Percentiles rank a stretch among this genome's conserved stretches.
Evolutionary conservation across 2,113 vertebrate genomes (phyloP).

Genomic region (Symphodus melops): DNA sequence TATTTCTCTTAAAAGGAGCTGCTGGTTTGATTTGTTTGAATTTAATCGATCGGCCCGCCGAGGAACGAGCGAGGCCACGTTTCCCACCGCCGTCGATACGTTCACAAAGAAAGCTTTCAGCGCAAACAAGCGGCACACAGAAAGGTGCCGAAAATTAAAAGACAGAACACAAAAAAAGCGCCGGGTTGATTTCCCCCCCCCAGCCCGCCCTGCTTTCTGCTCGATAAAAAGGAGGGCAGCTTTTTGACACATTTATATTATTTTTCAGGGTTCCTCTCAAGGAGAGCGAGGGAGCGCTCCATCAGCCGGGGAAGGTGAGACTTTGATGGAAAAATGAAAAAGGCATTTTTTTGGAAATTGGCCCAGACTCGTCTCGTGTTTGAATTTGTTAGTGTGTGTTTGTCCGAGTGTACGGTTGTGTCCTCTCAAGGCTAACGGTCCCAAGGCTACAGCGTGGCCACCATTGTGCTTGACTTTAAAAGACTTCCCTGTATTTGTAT

Average conservation of each 20-base stretch:
- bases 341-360: conserved; percentile 39
- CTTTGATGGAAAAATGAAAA: conserved; percentile 75
- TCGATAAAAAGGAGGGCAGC: conserved; percentile 44
- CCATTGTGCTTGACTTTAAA: conserved; percentile 49
- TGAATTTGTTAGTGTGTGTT: conserved; percentile 26
- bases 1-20: conserved; percentile 11
- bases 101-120: conserved; percentile 51
- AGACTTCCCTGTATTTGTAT: conserved; percentile 37
- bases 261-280: conserved; percentile 69
- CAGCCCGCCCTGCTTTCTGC: neutral
- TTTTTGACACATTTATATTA: conserved; percentile 62
- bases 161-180: conserved; percentile 32
- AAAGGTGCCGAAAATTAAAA: conserved; percentile 39
- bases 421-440: conserved; percentile 60
- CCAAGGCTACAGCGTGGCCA: conserved; percentile 59
- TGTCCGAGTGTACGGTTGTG: conserved; percentile 44
- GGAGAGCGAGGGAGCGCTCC: conserved; percentile 54
- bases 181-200: conserved; percentile 6
- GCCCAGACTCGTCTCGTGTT: conserved; percentile 11
- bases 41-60: conserved; percentile 37
- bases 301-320: conserved; percentile 73
- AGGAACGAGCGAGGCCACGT: conserved; percentile 36
- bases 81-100: conserved; percentile 8
- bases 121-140: conserved; percentile 42
- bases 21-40: conserved; percentile 34